Percentiles rank a stretch among this genome's conserved stretches.
Conservation (phyloP, 2,888 invertebrate species). For the Arenicola marina region DNA sequence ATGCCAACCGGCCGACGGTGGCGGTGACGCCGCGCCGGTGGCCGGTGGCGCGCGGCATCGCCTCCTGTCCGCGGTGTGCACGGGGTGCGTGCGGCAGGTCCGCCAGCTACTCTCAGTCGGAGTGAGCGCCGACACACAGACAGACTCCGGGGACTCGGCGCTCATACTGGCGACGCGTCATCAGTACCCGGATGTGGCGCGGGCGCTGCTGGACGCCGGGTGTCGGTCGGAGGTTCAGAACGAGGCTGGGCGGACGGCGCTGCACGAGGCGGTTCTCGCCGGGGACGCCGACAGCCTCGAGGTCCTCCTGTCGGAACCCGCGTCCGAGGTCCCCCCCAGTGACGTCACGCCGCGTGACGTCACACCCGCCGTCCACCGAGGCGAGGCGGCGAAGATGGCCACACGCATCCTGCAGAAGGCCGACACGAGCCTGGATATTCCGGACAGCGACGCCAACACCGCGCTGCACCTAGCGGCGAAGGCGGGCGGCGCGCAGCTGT, state of each 20-base stretch:
- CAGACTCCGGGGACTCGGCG: too few relatives aligned
- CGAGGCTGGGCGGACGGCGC: constrained; percentile 10
- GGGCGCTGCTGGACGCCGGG: too few relatives aligned
- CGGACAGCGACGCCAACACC: constrained; percentile 29
- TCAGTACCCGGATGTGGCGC: too few relatives aligned
- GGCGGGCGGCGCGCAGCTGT: constrained; percentile 46
- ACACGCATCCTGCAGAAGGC: constrained; percentile 42
- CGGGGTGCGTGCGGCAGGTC: too few relatives aligned
- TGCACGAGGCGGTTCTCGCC: constrained; percentile 14
- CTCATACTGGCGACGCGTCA: too few relatives aligned
- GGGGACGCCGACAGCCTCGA: constrained; percentile 5
- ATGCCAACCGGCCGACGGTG: too few relatives aligned
- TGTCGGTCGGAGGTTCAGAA: too few relatives aligned
- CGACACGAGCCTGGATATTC: constrained; percentile 38
- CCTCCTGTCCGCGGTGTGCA: too few relatives aligned
- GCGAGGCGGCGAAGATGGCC: constrained; percentile 40
- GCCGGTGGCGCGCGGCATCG: too few relatives aligned
- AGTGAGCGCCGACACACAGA: too few relatives aligned
- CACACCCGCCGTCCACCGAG: constrained; percentile 37
- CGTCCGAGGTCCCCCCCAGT: constrained; percentile 10
- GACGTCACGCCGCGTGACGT: constrained; percentile 17
- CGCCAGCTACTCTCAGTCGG: too few relatives aligned
- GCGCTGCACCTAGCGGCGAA: constrained; percentile 52
- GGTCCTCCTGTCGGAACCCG: neutral
- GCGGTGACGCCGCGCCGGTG: too few relatives aligned